Evolutionary conservation across 2,113 vertebrate genomes (phyloP), one percentile per base, ranked within the genome.

Genomic region (Xiphorhynchus elegans): DNA sequence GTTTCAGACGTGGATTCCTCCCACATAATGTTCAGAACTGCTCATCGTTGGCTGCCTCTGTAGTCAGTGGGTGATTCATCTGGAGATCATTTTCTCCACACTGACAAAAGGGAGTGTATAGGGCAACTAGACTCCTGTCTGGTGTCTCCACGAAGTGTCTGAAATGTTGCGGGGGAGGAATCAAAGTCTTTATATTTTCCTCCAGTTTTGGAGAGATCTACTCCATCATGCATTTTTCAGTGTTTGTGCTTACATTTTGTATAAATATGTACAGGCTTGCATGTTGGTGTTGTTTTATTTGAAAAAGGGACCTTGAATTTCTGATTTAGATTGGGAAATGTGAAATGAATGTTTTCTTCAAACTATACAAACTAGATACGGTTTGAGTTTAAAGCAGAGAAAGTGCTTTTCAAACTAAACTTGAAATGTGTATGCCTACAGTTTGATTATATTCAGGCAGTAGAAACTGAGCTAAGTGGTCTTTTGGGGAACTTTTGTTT

Each of bases 41-140:
- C 76, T 88, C 18, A 0, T 80, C 81, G 52, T 76, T 6, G 5
- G 33, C 74, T 89, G 52, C 74, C 42, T 84, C 74, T 93, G 86
- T 14, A 95, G 68, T 25, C 81, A 69, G 81, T 37, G 90, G 78
- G 85, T 87, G 95, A 95, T 87, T 95, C 96, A 93, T 95, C 93
- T 97, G 95, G 89, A 92, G 89, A 87, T 93, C 68, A 90, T 97
- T 95, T 95, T 95, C 89, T 95, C 80, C 59, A 56, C 60, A 16
- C 35, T 93, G 80, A 93, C 91, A 92, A 80, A 88, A 81, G 84
- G 73, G 89, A 90, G 86, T 76, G 66, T 75, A 44, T 37, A 89
- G 83, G 76, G 81, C 66, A 93, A 49, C 68, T 46, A 84, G 64
- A 9, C 73, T 93, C 14, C 72, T 95, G 92, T 73, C 90, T 93